phyloP scores from a whole-genome alignment of 2,797 vertebrate species.

The Acomys russatus region DNA sequence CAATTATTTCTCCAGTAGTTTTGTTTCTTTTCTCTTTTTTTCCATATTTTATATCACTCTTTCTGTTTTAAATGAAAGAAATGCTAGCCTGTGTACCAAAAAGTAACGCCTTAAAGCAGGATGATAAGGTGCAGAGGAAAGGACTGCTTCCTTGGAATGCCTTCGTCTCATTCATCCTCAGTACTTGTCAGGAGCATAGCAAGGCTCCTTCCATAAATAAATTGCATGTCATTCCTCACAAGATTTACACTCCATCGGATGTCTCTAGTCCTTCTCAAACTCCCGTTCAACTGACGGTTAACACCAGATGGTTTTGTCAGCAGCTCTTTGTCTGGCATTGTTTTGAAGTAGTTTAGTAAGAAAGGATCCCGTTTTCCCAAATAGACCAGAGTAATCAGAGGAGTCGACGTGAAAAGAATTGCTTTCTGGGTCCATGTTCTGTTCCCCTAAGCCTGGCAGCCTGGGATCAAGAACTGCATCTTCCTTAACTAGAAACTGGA shows the following conservation, averaged over 20 bases:
- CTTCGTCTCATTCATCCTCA: conserved; percentile 81
- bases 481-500: conserved; percentile 48
- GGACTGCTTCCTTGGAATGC: conserved; percentile 74
- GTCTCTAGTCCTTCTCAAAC: conserved; percentile 71
- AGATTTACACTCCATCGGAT: conserved; percentile 79
- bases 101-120: conserved; percentile 61
- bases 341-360: conserved; percentile 66
- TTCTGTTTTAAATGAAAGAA: conserved; percentile 74
- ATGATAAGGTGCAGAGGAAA: conserved; percentile 80
- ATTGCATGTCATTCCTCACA: conserved; percentile 79
- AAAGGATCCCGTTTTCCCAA: conserved; percentile 62
- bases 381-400: conserved; percentile 42
- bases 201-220: conserved; percentile 80
- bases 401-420: conserved; percentile 28
- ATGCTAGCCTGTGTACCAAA: conserved; percentile 65
- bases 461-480: neutral
- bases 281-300: conserved; percentile 69
- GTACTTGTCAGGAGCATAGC: conserved; percentile 74
- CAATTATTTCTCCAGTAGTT: conserved; percentile 84
- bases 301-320: conserved; percentile 75
- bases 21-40: neutral
- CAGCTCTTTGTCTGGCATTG: conserved; percentile 64
- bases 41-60: conserved; percentile 71
- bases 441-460: neutral
- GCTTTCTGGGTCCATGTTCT: conserved; percentile 47